These are phyloP conservation scores for Gobius niger DNA, from an alignment of 2,113 vertebrate genomes.

Conservation along the genomic window DNA sequence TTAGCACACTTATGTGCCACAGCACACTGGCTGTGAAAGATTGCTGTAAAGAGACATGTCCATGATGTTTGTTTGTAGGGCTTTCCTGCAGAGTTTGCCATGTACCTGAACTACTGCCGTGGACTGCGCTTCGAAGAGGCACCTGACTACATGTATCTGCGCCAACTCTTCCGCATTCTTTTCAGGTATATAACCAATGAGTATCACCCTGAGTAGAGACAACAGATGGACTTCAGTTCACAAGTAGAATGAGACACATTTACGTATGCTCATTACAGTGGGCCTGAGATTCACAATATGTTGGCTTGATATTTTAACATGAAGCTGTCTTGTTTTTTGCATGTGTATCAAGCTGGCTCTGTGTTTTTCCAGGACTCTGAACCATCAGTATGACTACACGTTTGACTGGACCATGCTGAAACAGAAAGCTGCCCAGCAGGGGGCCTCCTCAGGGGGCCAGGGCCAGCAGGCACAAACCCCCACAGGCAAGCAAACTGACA, in stretches of 20 bases:
- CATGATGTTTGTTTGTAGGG: slow-evolving; percentile 74
- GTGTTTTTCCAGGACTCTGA: slow-evolving; percentile 86
- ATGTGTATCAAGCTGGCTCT: not conserved
- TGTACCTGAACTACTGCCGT: slow-evolving; percentile 99
- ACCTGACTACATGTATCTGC: slow-evolving; percentile 99
- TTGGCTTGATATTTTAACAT: too few species aligned
- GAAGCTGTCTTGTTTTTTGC: too few species aligned
- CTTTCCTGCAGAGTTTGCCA: slow-evolving; percentile 99
- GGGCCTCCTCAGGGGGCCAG: slow-evolving; percentile 98
- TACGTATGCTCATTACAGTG: too few species aligned
- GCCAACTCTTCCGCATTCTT: slow-evolving; percentile 99
- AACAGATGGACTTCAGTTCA: too few species aligned
- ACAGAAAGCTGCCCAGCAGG: slow-evolving; percentile 99
- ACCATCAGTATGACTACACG: slow-evolving; percentile 99
- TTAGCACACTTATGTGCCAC: too few species aligned
- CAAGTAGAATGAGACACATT: too few species aligned
- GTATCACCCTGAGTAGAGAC: too few species aligned
- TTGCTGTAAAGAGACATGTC: too few species aligned
- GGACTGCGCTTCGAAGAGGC: slow-evolving; percentile 98
- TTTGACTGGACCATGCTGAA: slow-evolving; percentile 99
- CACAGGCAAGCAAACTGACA: slow-evolving; percentile 99
- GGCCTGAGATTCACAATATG: too few species aligned
- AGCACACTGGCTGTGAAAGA: too few species aligned
- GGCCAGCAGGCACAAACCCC: slow-evolving; percentile 99
- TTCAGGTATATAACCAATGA: slow-evolving; percentile 83